Evolutionary conservation across 2,888 invertebrate genomes (phyloP), one percentile per base, ranked within the genome.

Genomic region (Abscondita cerata): DNA sequence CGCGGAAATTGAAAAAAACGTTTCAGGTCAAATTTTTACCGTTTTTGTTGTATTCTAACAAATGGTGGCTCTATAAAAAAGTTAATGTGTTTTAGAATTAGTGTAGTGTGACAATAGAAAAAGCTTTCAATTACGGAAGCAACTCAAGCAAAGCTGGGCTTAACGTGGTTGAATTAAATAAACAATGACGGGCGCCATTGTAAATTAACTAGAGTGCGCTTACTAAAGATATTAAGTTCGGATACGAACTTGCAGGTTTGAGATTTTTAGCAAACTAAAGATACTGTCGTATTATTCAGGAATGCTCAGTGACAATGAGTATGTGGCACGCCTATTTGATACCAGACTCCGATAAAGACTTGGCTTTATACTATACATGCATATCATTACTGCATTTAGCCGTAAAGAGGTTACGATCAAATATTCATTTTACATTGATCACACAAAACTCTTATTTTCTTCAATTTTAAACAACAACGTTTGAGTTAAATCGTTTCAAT

Each of bases 281-380:
- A 77, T 76, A 77, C 70, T 75, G 76, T 76, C 75, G 76, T 75
- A 77, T 78, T 78, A 78, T 78, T 78, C 78, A 78, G 75, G 77
- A 74, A 78, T 77, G 76, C 72, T 70, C 75, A 72, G 78, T 77
- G 78, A 78, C 78, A 78, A 78, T 78, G 77, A 78, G 76, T 73
- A 36, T 68, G 72, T 72, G 77, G 76, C 78, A 78, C 77, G 76
- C 78, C 78, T 77, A 71, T 69, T 64, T 72, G 76, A 76, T 75
- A 76, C 76, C 76, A 77, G 76, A 76, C 76, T 71, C 71, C 70
- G 78, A 78, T 78, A 78, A 76, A 75, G 71, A 68, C 68, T 68
- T 70, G 70, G 73, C 73, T 77, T 78, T 77, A 77, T n/a, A n/a
- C n/a, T 78, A 77, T 74, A 74, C 75, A 73, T 76, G 77, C 76